Percentiles rank a stretch among this genome's conserved stretches.
phyloP scores from a whole-genome alignment of 2,797 vertebrate genomes.

The Nannoperca obscura region DNA sequence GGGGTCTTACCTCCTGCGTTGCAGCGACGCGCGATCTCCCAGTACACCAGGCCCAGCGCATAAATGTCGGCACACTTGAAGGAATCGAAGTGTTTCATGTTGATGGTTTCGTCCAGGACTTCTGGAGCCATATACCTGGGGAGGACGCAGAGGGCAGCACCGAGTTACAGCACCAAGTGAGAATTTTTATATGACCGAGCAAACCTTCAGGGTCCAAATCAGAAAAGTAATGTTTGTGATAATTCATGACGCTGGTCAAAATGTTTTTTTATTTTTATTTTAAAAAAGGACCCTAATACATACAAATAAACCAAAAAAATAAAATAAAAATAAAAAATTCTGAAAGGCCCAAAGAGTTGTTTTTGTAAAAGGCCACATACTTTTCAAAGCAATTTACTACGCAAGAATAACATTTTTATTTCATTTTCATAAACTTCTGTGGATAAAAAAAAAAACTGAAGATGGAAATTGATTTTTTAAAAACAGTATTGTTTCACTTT shows the following conservation, averaged over 20 bases:
- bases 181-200: neutral
- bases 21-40: constrained; percentile 97
- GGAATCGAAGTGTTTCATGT: constrained; percentile 99
- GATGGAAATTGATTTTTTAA: too few species aligned
- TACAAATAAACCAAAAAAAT: too few species aligned
- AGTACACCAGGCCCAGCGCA: constrained; percentile 96
- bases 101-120: constrained; percentile 98
- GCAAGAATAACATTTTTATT: too few species aligned
- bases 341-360: neutral
- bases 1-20: constrained; percentile 90
- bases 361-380: neutral
- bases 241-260: neutral
- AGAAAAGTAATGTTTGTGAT: neutral
- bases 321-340: too few species aligned
- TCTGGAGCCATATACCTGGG: constrained; percentile 98
- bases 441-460: neutral
- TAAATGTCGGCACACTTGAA: constrained; percentile 99
- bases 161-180: neutral
- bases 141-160: neutral
- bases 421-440: neutral
- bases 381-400: neutral
- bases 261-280: neutral
- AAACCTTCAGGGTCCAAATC: neutral
- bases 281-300: too few species aligned
- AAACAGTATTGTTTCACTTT: too few species aligned